A percentile compares a stretch with the other conserved stretches of the same genome.
Conservation (phyloP, 2,888 invertebrate genomes). For the Coleophora flavipennella region DNA sequence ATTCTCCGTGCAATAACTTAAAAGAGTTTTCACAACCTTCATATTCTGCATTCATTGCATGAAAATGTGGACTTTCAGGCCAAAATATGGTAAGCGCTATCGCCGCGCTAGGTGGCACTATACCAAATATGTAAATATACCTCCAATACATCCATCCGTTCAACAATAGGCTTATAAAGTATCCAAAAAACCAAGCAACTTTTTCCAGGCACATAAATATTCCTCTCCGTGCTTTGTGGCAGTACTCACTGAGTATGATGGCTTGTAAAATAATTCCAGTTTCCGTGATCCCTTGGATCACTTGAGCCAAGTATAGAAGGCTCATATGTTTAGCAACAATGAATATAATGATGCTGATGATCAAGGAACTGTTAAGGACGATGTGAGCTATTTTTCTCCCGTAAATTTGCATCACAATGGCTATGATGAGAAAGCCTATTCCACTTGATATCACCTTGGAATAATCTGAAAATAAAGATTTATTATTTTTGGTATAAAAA, state of each 20-base stretch:
- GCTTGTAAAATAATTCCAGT: not conserved
- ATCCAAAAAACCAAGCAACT: conserved; percentile 18
- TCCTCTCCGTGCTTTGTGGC: conserved; percentile 27
- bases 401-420: conserved; percentile 25
- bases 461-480: conserved; percentile 34
- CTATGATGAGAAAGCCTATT: conserved; percentile 24
- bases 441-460: conserved; percentile 27
- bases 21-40: conserved; percentile 27
- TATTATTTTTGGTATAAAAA: too few species aligned
- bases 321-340: conserved; percentile 20
- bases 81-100: conserved; percentile 25
- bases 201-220: conserved; percentile 30
- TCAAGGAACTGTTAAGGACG: conserved; percentile 11
- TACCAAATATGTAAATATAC: conserved; percentile 22
- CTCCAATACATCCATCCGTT: conserved; percentile 28
- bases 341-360: conserved; percentile 27
- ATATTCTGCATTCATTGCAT: conserved; percentile 30
- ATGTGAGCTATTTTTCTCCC: conserved; percentile 28
- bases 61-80: conserved; percentile 34
- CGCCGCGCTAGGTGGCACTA: conserved; percentile 12
- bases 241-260: conserved; percentile 21
- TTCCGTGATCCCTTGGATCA: conserved; percentile 22
- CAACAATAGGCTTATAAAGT: conserved; percentile 27
- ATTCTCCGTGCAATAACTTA: conserved; percentile 26
- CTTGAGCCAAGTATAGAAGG: conserved; percentile 23